Evolutionary conservation across 2,113 vertebrate genomes (phyloP).

Genomic region (Chaetorhynchus papuensis): DNA sequence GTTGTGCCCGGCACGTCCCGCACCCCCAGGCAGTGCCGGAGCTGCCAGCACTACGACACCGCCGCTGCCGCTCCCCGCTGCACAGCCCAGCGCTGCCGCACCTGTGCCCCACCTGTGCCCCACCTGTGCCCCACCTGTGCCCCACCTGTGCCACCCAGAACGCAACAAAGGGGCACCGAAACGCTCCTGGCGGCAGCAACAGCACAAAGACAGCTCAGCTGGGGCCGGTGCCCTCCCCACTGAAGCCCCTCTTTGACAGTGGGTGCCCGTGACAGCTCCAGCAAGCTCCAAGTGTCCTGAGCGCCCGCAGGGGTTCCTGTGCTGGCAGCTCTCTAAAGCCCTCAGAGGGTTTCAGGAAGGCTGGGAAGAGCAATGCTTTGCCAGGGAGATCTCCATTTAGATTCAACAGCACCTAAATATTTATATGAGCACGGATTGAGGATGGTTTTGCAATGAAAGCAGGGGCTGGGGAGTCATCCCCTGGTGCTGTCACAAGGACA

Average conservation of each 20-base stretch:
- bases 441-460: background rate
- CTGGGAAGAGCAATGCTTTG: background rate
- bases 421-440: background rate
- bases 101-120: background rate
- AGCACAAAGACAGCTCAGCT: background rate
- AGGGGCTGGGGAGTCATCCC: background rate
- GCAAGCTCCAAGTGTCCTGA: background rate
- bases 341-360: background rate
- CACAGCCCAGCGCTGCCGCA: background rate
- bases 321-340: background rate
- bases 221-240: background rate
- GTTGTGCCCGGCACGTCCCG: background rate
- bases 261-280: background rate
- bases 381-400: background rate
- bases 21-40: background rate
- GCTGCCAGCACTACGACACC: too few relatives aligned
- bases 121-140: background rate
- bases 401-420: background rate
- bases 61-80: background rate
- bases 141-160: fast-evolving
- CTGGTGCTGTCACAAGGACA: background rate
- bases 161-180: background rate
- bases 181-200: fast-evolving
- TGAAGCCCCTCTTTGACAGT: fast-evolving
- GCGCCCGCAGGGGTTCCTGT: fast-evolving